Evolutionary conservation across 2,113 vertebrate species (phyloP).

Genomic region (Sula dactylatra): DNA sequence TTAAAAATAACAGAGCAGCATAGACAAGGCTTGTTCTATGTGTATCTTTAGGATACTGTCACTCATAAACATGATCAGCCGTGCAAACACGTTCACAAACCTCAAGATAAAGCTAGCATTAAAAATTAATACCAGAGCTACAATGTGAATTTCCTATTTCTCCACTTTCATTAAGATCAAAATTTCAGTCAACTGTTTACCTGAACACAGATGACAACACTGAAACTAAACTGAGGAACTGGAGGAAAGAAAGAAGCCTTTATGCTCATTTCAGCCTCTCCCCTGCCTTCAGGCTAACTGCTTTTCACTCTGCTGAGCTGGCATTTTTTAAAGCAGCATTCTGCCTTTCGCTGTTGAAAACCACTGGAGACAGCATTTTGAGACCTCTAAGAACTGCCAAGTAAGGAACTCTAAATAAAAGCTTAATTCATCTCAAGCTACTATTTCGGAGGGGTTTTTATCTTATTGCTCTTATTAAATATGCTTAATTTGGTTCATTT

Average conservation of each 20-base stretch:
- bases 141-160: not conserved
- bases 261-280: not conserved
- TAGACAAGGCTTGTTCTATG: not conserved
- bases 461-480: not conserved
- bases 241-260: not conserved
- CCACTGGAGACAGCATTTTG: not conserved
- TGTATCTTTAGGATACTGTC: not conserved
- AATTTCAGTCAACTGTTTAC: not conserved
- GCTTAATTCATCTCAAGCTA: not conserved
- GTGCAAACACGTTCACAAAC: not conserved
- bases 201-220: not conserved
- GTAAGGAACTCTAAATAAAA: not conserved
- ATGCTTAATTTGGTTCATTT: not conserved
- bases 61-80: not conserved
- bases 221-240: not conserved
- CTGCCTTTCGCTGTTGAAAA: not conserved
- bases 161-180: not conserved
- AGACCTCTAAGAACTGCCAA: not conserved
- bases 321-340: not conserved
- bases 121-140: slow-evolving; percentile 26
- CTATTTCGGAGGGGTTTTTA: not conserved
- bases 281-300: not conserved
- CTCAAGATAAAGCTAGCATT: not conserved
- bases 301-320: not conserved
- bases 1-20: not conserved